Conservation (phyloP, 2,888 invertebrate genomes). For the Eristalinus sepulchralis region DNA sequence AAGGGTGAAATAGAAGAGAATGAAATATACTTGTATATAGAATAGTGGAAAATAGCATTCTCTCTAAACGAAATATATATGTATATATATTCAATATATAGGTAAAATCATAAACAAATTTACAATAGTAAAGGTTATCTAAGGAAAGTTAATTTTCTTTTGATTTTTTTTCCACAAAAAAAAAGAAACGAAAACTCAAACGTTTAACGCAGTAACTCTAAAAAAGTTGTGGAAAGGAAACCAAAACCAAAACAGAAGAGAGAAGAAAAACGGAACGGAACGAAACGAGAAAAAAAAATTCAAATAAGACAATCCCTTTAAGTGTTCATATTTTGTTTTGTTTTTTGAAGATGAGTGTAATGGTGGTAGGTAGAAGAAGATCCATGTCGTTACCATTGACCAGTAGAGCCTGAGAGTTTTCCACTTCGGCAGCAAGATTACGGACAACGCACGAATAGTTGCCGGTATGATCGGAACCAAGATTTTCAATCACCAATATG, state of each 20-base stretch:
- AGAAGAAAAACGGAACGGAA: constrained; percentile 22
- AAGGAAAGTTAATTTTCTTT: constrained; percentile 1
- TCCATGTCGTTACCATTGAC: constrained; percentile 87
- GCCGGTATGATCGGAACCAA: constrained; percentile 89
- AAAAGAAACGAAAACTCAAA: constrained; percentile 38
- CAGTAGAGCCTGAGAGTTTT: constrained; percentile 87
- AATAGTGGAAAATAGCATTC: constrained; percentile 70
- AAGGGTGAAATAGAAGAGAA: constrained; percentile 71
- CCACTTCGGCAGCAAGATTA: constrained; percentile 88
- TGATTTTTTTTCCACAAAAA: constrained; percentile 15
- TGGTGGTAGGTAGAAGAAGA: constrained; percentile 47
- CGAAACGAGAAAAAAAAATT: constrained; percentile 7
- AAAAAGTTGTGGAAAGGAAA: constrained; percentile 48
- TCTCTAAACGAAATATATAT: constrained; percentile 65
- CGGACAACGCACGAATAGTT: constrained; percentile 89
- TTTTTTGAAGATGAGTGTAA: constrained; percentile 41
- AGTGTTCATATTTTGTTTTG: constrained; percentile 36
- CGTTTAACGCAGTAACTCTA: constrained; percentile 59
- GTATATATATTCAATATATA: constrained; percentile 30
- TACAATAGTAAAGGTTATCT: not conserved
- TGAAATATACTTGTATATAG: constrained; percentile 70
- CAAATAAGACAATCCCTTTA: constrained; percentile 21
- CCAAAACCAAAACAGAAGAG: constrained; percentile 21
- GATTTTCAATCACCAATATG: constrained; percentile 88
- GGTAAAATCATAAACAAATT: constrained; percentile 42